Percentiles rank a stretch among this genome's conserved stretches.
phyloP scores from a whole-genome alignment of 2,113 vertebrate species.

The Hydropotes inermis region DNA sequence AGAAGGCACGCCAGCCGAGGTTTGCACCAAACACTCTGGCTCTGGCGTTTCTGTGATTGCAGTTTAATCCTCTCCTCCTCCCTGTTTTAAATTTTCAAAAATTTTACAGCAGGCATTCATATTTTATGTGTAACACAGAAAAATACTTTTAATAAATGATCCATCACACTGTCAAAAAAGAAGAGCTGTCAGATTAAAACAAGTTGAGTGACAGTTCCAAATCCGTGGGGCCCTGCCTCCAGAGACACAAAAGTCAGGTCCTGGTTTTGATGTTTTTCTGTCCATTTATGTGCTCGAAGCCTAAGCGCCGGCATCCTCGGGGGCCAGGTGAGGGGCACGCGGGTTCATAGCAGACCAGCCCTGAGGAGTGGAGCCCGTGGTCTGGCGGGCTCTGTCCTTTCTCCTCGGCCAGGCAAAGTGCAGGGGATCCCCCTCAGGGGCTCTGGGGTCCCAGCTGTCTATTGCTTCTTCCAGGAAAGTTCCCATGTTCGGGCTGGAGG shows the following conservation, averaged over 20 bases:
- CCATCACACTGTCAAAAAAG: accelerated
- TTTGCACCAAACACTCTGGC: accelerated
- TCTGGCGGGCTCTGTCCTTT: accelerated
- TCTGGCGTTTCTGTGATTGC: neutral
- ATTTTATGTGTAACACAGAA: accelerated
- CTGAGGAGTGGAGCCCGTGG: neutral
- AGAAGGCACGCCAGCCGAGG: no score
- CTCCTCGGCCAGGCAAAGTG: accelerated
- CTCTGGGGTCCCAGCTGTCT: neutral
- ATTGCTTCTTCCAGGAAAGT: slow-evolving; percentile 84
- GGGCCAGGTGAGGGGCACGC: accelerated
- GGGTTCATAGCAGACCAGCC: neutral
- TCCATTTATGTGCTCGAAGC: accelerated
- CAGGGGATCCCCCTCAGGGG: accelerated
- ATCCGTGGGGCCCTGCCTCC: accelerated
- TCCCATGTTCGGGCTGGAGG: slow-evolving; percentile 95
- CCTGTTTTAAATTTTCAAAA: neutral
- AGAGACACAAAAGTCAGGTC: accelerated
- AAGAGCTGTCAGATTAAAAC: accelerated
- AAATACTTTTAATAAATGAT: neutral
- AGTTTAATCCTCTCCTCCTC: neutral
- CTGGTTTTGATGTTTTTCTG: accelerated
- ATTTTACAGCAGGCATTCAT: accelerated
- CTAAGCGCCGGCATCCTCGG: accelerated
- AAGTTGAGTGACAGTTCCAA: accelerated